Conservation (phyloP, 2,888 invertebrate species). For the Brenthis ino region DNA sequence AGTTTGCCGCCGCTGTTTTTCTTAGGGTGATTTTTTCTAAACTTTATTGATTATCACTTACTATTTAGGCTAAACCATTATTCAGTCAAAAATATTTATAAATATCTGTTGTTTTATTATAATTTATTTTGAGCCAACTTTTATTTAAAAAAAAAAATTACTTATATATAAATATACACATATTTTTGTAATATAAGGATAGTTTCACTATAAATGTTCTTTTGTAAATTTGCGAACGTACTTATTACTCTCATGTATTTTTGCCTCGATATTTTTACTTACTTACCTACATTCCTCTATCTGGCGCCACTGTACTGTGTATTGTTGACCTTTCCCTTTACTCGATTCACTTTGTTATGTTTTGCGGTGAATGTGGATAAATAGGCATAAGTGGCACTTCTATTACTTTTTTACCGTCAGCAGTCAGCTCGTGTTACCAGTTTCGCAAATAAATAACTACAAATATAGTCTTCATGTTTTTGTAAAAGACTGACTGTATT, state of each 20-base stretch:
- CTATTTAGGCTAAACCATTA: background rate
- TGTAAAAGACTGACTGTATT: background rate
- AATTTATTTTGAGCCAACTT: background rate
- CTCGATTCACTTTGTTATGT: constrained; percentile 27
- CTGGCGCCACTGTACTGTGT: constrained; percentile 36
- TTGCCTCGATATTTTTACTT: constrained; percentile 36
- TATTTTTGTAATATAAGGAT: constrained; percentile 1
- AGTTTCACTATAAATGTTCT: constrained; percentile 6
- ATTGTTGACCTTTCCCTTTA: constrained; percentile 39
- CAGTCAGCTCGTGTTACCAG: constrained; percentile 31
- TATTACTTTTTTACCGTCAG: constrained; percentile 22
- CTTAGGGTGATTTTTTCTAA: constrained; percentile 19
- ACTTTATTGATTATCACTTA: background rate
- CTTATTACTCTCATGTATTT: constrained; percentile 29
- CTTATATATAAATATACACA: background rate
- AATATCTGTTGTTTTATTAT: background rate
- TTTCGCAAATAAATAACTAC: constrained; percentile 37
- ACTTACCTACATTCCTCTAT: constrained; percentile 37
- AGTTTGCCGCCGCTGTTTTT: constrained; percentile 39
- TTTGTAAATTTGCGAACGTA: constrained; percentile 21
- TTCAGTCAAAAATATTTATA: background rate
- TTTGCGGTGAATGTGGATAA: constrained; percentile 28
- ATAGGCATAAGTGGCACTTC: constrained; percentile 24
- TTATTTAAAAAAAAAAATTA: background rate
- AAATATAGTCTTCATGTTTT: background rate